These are phyloP conservation scores for Muntiacus reevesi DNA, from an alignment of 2,113 vertebrate genomes.

Conservation along the genomic window DNA sequence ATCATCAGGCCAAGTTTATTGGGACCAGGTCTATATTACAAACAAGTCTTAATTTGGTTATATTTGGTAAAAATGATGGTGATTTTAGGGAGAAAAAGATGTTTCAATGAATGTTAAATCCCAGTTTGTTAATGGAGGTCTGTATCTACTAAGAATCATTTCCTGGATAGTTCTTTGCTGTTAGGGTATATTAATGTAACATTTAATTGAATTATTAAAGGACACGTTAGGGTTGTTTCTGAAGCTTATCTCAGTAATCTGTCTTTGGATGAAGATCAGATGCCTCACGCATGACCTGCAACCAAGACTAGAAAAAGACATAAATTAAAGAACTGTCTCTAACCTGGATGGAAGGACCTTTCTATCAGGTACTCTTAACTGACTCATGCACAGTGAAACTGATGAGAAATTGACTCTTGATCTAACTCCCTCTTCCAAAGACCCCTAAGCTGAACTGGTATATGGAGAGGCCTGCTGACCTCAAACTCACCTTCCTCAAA, in stretches of 20 bases:
- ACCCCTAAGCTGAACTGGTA: not conserved
- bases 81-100: not conserved
- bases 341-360: not conserved
- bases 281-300: not conserved
- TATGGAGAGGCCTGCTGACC: not conserved
- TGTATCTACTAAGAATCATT: not conserved
- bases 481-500: not conserved
- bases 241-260: not conserved
- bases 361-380: not conserved
- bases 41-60: not conserved
- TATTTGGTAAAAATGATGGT: not conserved
- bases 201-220: not conserved
- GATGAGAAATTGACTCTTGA: not conserved
- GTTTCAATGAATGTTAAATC: not conserved
- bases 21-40: not conserved
- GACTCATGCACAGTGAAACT: not conserved
- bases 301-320: not conserved
- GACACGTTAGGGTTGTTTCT: not conserved
- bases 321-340: not conserved
- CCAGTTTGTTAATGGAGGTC: not conserved
- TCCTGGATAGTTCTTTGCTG: not conserved
- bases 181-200: not conserved
- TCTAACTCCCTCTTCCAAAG: not conserved
- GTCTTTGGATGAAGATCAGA: not conserved
- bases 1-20: not conserved